These are phyloP conservation scores for Mercenaria mercenaria DNA, from an alignment of 1,140 invertebrate species.

Conservation along the genomic window DNA sequence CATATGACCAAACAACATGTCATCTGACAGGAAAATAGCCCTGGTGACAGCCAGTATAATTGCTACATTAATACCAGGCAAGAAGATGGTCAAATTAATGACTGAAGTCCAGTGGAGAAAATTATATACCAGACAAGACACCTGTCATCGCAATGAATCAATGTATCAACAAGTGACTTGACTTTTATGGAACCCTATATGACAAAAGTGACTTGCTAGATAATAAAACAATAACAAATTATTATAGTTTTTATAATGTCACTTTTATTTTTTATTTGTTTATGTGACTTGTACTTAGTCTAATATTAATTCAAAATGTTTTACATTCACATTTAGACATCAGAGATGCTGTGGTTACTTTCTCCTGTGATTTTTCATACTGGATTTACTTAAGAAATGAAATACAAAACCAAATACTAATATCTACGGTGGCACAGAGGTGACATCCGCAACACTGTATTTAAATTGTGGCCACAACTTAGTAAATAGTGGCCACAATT, in stretches of 20 bases:
- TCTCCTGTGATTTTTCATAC: too few species aligned
- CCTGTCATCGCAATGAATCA: conserved; percentile 41
- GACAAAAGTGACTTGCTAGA: background rate
- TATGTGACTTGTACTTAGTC: too few species aligned
- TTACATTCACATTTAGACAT: too few species aligned
- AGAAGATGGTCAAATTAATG: conserved; percentile 22
- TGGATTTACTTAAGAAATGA: too few species aligned
- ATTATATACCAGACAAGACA: conserved; percentile 10
- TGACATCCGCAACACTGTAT: too few species aligned
- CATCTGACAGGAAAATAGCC: conserved; percentile 41
- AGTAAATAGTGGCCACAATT: too few species aligned
- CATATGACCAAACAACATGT: conserved; percentile 27
- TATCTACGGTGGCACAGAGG: too few species aligned
- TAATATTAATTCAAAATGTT: too few species aligned
- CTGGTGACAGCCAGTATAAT: conserved; percentile 36
- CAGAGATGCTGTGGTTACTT: too few species aligned
- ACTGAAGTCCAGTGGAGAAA: background rate
- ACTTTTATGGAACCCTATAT: conserved; percentile 42
- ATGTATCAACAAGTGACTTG: conserved; percentile 10
- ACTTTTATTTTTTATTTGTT: background rate
- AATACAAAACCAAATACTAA: too few species aligned
- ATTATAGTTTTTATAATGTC: background rate
- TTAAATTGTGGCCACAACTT: too few species aligned
- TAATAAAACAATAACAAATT: background rate
- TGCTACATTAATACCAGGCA: conserved; percentile 14